Conservation (phyloP, 1,140 invertebrate species). For the Lamellibrachia luymesi region DNA sequence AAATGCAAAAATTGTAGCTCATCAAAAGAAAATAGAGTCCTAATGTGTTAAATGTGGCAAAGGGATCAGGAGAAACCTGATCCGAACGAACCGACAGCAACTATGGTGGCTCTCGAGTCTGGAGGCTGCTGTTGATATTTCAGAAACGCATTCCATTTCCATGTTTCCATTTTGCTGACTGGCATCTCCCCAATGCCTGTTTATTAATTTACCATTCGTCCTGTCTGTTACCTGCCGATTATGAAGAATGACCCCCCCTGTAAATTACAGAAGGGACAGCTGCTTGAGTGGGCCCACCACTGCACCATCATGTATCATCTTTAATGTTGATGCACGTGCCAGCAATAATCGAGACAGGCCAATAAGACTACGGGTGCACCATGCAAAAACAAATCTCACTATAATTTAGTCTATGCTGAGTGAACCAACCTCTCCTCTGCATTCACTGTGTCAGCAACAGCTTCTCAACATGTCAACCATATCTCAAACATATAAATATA, state of each 20-base stretch:
- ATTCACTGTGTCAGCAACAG: too few species aligned
- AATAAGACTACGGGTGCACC: neutral
- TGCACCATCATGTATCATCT: neutral
- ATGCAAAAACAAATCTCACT: neutral
- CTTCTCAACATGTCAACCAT: neutral
- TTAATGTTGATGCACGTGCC: neutral
- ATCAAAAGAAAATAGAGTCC: neutral
- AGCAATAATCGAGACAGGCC: neutral
- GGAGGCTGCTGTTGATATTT: neutral
- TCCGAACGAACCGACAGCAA: neutral
- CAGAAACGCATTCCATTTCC: neutral
- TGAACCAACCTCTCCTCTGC: neutral
- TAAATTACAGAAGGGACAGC: neutral
- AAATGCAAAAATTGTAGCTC: neutral
- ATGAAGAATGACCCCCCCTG: constrained; percentile 2
- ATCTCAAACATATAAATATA: neutral
- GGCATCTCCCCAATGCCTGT: constrained; percentile 2
- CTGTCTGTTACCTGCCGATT: neutral
- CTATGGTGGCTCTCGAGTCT: neutral
- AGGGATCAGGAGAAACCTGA: neutral
- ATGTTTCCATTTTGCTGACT: neutral
- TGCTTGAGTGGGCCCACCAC: neutral
- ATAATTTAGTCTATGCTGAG: neutral
- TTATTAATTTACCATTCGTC: neutral
- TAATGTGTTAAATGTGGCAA: neutral